Conservation (phyloP, 2,113 vertebrate genomes). For the Clarias magur region DNA sequence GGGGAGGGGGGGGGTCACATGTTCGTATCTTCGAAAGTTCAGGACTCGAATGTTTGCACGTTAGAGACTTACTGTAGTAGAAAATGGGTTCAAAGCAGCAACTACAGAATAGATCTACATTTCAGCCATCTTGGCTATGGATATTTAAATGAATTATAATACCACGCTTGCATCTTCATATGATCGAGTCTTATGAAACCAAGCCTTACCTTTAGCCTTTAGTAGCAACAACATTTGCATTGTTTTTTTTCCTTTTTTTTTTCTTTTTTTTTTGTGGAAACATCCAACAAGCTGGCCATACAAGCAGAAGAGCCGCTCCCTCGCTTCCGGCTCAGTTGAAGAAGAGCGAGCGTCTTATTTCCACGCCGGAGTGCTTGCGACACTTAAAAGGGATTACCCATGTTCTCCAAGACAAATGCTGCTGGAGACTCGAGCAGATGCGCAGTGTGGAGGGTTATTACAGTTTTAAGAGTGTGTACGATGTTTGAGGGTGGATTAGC, state of each 20-base stretch:
- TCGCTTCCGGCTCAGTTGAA: background rate
- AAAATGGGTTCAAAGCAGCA: background rate
- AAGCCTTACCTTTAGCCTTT: background rate
- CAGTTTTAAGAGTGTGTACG: slow-evolving; percentile 29
- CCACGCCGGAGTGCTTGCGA: slow-evolving; percentile 13
- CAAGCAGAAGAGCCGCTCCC: background rate
- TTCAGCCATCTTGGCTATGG: background rate
- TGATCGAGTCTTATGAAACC: background rate
- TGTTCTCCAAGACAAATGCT: slow-evolving; percentile 27
- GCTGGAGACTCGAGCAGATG: slow-evolving; percentile 23
- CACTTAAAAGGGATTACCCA: slow-evolving; percentile 27
- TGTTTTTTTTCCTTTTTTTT: background rate
- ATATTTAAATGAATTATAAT: background rate
- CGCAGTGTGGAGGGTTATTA: slow-evolving; percentile 14
- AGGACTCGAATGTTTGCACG: too few species aligned
- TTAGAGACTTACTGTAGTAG: background rate
- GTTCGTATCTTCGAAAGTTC: too few species aligned
- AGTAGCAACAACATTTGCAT: background rate
- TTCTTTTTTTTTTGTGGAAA: background rate
- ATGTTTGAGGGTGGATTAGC: slow-evolving; percentile 2
- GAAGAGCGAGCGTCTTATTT: background rate
- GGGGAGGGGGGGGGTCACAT: too few species aligned
- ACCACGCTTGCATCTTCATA: background rate
- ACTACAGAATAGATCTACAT: background rate
- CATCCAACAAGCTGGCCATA: background rate